Conservation (phyloP, 2,888 invertebrate genomes). For the Pseudoips prasinana region DNA sequence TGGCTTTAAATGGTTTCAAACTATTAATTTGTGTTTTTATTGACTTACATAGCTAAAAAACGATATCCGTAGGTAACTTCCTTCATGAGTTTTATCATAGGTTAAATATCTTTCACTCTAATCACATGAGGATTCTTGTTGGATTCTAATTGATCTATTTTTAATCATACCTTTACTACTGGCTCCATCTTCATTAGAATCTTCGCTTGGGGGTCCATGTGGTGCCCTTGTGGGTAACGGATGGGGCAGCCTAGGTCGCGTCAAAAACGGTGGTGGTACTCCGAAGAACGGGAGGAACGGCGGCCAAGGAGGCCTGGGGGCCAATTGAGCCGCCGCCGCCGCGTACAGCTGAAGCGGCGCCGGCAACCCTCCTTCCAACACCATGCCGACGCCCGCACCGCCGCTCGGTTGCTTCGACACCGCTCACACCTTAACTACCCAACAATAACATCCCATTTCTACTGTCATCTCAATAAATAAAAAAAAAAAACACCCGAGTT, state of each 20-base stretch:
- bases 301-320: conserved; percentile 82
- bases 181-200: conserved; percentile 79
- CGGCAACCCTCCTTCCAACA: conserved; percentile 86
- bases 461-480: conserved; percentile 44
- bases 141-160: not conserved
- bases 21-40: too few relatives aligned
- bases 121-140: too few relatives aligned
- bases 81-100: too few relatives aligned
- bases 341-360: conserved; percentile 87
- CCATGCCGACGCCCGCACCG: conserved; percentile 74
- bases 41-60: too few relatives aligned
- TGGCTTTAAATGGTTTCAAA: too few relatives aligned
- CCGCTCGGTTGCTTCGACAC: conserved; percentile 62
- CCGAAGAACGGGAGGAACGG: conserved; percentile 84
- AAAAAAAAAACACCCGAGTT: conserved; percentile 24
- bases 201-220: conserved; percentile 79
- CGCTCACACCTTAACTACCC: conserved; percentile 34
- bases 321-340: conserved; percentile 84
- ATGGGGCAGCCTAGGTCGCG: conserved; percentile 66
- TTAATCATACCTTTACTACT: conserved; percentile 69
- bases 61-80: too few relatives aligned
- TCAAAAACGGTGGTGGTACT: conserved; percentile 81
- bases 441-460: conserved; percentile 40
- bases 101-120: too few relatives aligned
- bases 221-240: conserved; percentile 67